phyloP scores from a whole-genome alignment of 2,797 vertebrate species.

The Characodon lateralis region DNA sequence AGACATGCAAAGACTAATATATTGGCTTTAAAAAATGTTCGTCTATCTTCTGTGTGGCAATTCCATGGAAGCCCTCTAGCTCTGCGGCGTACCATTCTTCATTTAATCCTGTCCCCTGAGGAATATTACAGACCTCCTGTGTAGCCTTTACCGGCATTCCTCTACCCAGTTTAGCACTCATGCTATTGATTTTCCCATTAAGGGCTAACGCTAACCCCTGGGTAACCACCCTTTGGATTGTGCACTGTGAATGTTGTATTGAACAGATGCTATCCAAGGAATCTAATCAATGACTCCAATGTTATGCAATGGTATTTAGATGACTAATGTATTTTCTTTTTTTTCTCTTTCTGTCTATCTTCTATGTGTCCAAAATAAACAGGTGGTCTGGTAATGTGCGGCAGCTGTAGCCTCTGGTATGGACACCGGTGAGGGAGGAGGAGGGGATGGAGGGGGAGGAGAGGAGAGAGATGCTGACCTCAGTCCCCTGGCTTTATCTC shows the following conservation, averaged over 20 bases:
- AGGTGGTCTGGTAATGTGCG: constrained; percentile 77
- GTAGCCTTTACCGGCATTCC: constrained; percentile 92
- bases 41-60: constrained; percentile 70
- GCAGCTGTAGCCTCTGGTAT: constrained; percentile 79
- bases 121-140: constrained; percentile 92
- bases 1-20: constrained; percentile 46
- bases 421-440: constrained; percentile 81
- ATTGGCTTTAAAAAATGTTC: constrained; percentile 58
- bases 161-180: constrained; percentile 98
- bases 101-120: constrained; percentile 90
- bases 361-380: constrained; percentile 54
- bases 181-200: constrained; percentile 99
- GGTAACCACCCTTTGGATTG: constrained; percentile 77
- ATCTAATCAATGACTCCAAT: constrained; percentile 73
- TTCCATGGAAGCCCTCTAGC: constrained; percentile 77
- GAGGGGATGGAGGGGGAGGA: constrained; percentile 81
- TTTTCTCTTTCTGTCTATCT: constrained; percentile 38
- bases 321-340: constrained; percentile 63
- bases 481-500: constrained; percentile 80
- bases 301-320: constrained; percentile 78
- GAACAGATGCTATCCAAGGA: constrained; percentile 75
- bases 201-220: constrained; percentile 88
- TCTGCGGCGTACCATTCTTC: constrained; percentile 74
- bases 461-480: constrained; percentile 78
- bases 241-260: constrained; percentile 72